Conservation (phyloP, 2,888 invertebrate genomes). For the Agonum fuliginosum region DNA sequence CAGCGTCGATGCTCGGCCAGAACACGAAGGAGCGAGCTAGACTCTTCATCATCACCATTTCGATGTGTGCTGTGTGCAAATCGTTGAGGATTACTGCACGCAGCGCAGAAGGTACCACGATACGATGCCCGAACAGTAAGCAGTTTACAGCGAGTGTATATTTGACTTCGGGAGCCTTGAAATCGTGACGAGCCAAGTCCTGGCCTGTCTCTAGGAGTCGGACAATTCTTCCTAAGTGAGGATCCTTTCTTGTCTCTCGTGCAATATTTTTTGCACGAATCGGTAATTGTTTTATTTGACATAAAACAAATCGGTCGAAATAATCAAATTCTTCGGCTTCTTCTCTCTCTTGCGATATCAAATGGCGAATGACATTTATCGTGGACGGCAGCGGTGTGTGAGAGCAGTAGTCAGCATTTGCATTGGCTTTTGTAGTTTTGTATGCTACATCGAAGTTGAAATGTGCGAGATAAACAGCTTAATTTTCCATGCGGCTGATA, state of each 20-base stretch:
- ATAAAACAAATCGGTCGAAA: neutral
- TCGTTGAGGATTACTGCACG: constrained; percentile 60
- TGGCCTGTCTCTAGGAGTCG: constrained; percentile 23
- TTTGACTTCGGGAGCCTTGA: constrained; percentile 18
- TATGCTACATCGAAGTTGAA: constrained; percentile 49
- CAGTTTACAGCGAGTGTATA: constrained; percentile 60
- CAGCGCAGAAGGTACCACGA: constrained; percentile 61
- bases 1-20: constrained; percentile 64
- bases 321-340: no score
- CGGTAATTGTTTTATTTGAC: constrained; percentile 48
- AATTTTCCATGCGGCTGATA: constrained; percentile 61
- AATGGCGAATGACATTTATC: no score
- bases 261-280: constrained; percentile 42
- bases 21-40: constrained; percentile 62
- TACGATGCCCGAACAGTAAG: constrained; percentile 60
- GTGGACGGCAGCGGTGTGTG: no score
- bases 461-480: constrained; percentile 53
- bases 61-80: constrained; percentile 64
- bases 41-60: constrained; percentile 65
- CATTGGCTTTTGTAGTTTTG: constrained; percentile 30
- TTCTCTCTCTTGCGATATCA: no score
- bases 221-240: constrained; percentile 30
- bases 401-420: no score
- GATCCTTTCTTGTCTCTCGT: constrained; percentile 38
- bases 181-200: neutral